phyloP scores from a whole-genome alignment of 2,888 invertebrate species.

The Pterobdella sp. region DNA sequence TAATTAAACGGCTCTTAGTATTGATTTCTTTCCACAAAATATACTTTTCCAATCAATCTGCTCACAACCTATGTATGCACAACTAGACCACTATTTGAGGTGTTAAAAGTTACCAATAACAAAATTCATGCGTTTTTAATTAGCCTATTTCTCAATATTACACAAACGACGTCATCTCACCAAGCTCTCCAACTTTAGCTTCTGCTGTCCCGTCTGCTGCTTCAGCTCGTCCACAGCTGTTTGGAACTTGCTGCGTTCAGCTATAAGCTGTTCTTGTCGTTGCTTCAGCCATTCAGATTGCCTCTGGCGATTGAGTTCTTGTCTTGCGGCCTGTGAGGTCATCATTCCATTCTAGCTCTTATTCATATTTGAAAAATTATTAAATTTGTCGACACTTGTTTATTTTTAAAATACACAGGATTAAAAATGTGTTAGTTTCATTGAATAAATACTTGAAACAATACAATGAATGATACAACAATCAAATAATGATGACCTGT shows the following conservation, averaged over 20 bases:
- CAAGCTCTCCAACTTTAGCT: slow-evolving; percentile 50
- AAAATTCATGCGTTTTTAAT: too few species aligned
- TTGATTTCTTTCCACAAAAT: too few species aligned
- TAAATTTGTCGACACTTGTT: not conserved
- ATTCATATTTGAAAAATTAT: not conserved
- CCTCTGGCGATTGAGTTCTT: slow-evolving; percentile 86
- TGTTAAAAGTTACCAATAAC: too few species aligned
- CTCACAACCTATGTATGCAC: too few species aligned
- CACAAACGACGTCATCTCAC: too few species aligned
- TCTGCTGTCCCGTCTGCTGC: slow-evolving; percentile 44
- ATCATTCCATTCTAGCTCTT: not conserved
- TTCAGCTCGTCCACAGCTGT: slow-evolving; percentile 44
- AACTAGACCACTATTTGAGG: too few species aligned
- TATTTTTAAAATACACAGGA: not conserved
- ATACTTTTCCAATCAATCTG: too few species aligned
- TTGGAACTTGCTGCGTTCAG: slow-evolving; percentile 51
- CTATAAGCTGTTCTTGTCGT: slow-evolving; percentile 74
- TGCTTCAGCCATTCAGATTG: slow-evolving; percentile 94
- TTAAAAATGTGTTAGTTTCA: not conserved
- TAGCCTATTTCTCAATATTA: too few species aligned
- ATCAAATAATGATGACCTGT: slow-evolving; percentile 45
- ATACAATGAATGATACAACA: not conserved
- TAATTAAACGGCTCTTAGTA: too few species aligned
- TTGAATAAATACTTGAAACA: not conserved
- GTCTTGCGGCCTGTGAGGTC: slow-evolving; percentile 49